phyloP scores from a whole-genome alignment of 2,888 invertebrate species.

The Leucozona laternaria region DNA sequence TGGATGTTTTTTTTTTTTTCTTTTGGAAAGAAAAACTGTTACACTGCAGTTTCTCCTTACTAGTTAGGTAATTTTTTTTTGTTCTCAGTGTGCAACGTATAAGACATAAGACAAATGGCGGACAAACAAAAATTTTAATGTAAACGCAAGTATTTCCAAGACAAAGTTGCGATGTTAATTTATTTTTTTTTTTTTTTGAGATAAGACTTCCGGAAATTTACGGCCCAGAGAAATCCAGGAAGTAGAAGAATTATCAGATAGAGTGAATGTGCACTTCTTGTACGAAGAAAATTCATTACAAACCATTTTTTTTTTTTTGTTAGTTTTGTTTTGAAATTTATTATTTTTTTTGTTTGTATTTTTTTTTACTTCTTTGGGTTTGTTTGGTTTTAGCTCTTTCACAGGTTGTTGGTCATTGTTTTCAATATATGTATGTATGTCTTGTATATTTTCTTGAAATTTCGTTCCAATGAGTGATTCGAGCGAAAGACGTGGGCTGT shows the following conservation, averaged over 20 bases:
- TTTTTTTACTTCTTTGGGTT: constrained; percentile 11
- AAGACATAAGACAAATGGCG: constrained; percentile 9
- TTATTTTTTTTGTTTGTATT: constrained; percentile 18
- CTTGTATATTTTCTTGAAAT: constrained; percentile 1
- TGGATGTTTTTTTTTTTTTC: not conserved
- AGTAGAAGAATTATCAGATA: constrained; percentile 65
- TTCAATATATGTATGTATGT: not conserved
- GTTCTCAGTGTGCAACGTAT: too few species aligned
- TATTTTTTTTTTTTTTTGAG: constrained; percentile 20
- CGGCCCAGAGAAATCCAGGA: constrained; percentile 21
- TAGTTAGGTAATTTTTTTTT: not conserved
- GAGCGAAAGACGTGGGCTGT: constrained; percentile 39
- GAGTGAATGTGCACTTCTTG: constrained; percentile 32
- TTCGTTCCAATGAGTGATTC: constrained; percentile 58
- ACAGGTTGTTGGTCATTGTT: constrained; percentile 64
- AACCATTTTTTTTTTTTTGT: constrained; percentile 44
- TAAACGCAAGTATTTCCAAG: constrained; percentile 38
- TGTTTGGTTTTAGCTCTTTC: constrained; percentile 27
- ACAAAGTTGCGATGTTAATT: constrained; percentile 35
- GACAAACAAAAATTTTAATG: constrained; percentile 40
- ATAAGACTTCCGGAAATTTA: constrained; percentile 54
- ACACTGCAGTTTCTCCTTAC: not conserved
- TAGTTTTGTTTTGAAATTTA: constrained; percentile 13
- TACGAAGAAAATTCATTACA: constrained; percentile 64
- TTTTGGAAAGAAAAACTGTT: not conserved